Evolutionary conservation across 2,888 invertebrate genomes (phyloP), one percentile per base, ranked within the genome.

Genomic region (Brachyopa scutellaris): DNA sequence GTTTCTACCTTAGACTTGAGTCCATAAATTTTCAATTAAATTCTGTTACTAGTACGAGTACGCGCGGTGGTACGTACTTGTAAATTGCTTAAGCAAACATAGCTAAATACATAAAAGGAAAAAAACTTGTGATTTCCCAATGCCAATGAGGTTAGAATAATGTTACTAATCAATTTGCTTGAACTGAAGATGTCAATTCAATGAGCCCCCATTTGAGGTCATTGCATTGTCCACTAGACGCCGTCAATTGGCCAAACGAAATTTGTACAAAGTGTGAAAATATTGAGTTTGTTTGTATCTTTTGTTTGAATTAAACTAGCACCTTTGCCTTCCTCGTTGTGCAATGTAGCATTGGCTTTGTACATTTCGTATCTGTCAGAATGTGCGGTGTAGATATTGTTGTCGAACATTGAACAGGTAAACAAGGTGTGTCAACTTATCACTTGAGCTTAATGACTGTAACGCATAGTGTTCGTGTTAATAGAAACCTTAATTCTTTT

Each of bases 261-360:
- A n/a, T n/a, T n/a, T n/a, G n/a, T n/a, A n/a, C n/a, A 42, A 67
- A 59, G 67, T 76, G 67, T 74, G 66, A 74, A 45, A 61, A 62
- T 7, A 13, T 64, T 31, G 7, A 19, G 9, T 5, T 55, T 23
- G 23, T 21, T 26, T 4, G 57, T 26, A 19, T 23, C 29, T 45
- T 53, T 55, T 64, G 26, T 38, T 53, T n/a, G n/a, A n/a, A n/a
- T n/a, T 9, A 9, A 33, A 59, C 3, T 36, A 38, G 8, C 13
- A 62, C 33, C n/a, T 49, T 2, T 15, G 9, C n/a, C 21, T 23
- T 40, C 13, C 2, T 9, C 17, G 15, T 3, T 42, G 33, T 23
- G 15, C 23, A 40, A 57, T 38, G 38, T 11, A 0, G 4, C 15
- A 59, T 29, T 59, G 59, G n/a, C 3, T 26, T 42, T 6, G n/a